These are phyloP conservation scores for Atta cephalotes DNA, from an alignment of 1,140 invertebrate species.

Conservation along the genomic window DNA sequence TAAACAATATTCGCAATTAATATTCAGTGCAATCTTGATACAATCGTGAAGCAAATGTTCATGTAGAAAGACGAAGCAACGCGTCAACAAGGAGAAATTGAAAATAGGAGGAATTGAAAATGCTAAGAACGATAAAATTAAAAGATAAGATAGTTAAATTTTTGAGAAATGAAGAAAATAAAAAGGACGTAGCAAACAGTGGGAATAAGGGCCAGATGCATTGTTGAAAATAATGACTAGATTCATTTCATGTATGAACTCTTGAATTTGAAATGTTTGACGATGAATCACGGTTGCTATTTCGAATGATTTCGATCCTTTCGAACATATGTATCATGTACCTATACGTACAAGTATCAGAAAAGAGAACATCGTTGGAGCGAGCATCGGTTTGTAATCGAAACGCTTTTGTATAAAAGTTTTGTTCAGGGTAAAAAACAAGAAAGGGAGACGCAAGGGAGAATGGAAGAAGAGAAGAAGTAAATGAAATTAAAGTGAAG, in stretches of 20 bases:
- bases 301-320: constrained; percentile 26
- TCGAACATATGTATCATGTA: constrained; percentile 9
- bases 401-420: constrained; percentile 73
- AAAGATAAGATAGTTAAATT: constrained; percentile 23
- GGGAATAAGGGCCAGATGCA: constrained; percentile 1
- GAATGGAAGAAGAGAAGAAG: neutral
- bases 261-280: constrained; percentile 63
- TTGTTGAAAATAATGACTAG: constrained; percentile 49
- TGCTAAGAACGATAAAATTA: neutral
- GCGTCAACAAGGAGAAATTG: neutral
- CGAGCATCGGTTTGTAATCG: constrained; percentile 69
- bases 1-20: neutral
- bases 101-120: neutral
- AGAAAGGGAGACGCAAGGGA: constrained; percentile 37
- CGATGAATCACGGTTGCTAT: constrained; percentile 41
- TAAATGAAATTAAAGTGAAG: constrained; percentile 24
- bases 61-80: constrained; percentile 7
- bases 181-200: neutral
- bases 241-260: constrained; percentile 76
- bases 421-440: constrained; percentile 73
- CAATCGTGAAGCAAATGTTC: constrained; percentile 17
- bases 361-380: constrained; percentile 66
- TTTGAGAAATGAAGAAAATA: constrained; percentile 22
- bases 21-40: neutral
- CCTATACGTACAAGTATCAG: constrained; percentile 50